phyloP scores from a whole-genome alignment of 2,888 invertebrate genomes.

The Macaria notata region DNA sequence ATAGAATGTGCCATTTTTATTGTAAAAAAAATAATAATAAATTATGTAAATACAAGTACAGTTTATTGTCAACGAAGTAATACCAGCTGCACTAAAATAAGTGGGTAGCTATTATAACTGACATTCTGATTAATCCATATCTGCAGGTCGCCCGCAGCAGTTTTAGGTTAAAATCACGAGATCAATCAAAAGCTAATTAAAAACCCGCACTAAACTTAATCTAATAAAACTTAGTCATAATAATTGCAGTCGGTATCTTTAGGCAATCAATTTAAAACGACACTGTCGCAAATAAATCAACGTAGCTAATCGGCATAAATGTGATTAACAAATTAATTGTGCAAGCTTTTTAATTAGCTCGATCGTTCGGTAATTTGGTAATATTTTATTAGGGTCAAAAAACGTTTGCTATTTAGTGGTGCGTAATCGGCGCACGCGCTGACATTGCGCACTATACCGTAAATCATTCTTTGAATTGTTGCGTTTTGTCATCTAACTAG shows the following conservation, averaged over 20 bases:
- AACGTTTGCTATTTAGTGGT: conserved; percentile 44
- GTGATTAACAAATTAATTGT: conserved; percentile 35
- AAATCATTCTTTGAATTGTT: conserved; percentile 1
- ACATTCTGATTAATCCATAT: too few species aligned
- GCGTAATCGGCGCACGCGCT: conserved; percentile 51
- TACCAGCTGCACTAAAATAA: too few species aligned
- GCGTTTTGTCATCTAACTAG: too few species aligned
- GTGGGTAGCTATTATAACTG: too few species aligned
- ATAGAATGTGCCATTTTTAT: too few species aligned
- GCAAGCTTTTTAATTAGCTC: conserved; percentile 38
- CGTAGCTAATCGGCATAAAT: conserved; percentile 30
- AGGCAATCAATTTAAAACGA: conserved; percentile 31
- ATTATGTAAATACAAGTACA: too few species aligned
- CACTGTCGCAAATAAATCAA: conserved; percentile 33
- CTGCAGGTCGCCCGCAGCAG: background rate
- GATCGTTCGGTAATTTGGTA: conserved; percentile 39
- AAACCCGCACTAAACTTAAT: conserved; percentile 23
- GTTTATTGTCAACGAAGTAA: too few species aligned
- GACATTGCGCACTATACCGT: conserved; percentile 35
- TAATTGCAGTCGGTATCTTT: conserved; percentile 29
- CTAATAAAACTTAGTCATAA: conserved; percentile 30
- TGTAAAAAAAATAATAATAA: background rate
- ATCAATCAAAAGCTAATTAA: conserved; percentile 14
- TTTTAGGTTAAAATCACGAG: background rate
- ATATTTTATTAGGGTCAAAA: conserved; percentile 38